Evolutionary conservation across 2,113 vertebrate species (phyloP).

Genomic region (Clinocottus analis): DNA sequence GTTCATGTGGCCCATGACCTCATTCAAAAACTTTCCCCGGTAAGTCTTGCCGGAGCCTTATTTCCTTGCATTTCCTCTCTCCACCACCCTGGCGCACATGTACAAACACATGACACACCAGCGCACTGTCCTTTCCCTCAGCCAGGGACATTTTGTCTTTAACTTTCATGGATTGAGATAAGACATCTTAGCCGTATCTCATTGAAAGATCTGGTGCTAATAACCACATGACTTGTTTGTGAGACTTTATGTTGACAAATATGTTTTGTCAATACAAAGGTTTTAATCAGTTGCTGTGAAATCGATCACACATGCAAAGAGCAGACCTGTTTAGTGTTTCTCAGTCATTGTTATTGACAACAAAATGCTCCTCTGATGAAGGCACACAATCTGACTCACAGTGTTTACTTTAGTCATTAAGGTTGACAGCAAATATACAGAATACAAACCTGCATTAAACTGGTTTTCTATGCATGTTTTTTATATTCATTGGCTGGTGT

Average conservation of each 20-base stretch:
- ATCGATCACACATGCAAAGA: neutral
- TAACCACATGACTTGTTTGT: neutral
- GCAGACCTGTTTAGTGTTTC: neutral
- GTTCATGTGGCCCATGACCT: conserved; percentile 97
- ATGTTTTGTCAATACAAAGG: neutral
- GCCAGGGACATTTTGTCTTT: conserved; percentile 15
- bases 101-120: conserved; percentile 39
- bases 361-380: neutral
- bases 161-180: conserved; percentile 24
- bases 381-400: neutral
- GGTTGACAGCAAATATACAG: neutral
- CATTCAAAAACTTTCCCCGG: conserved; percentile 96
- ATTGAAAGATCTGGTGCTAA: neutral
- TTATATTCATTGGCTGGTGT: too few relatives aligned
- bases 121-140: conserved; percentile 12
- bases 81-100: neutral
- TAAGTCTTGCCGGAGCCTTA: conserved; percentile 79
- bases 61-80: conserved; percentile 12
- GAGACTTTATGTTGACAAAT: neutral
- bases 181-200: conserved; percentile 20
- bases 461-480: neutral
- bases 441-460: neutral
- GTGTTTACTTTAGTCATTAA: neutral
- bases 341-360: neutral
- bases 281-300: neutral